phyloP scores from a whole-genome alignment of 2,113 vertebrate genomes.

The Rhipidura dahli region DNA sequence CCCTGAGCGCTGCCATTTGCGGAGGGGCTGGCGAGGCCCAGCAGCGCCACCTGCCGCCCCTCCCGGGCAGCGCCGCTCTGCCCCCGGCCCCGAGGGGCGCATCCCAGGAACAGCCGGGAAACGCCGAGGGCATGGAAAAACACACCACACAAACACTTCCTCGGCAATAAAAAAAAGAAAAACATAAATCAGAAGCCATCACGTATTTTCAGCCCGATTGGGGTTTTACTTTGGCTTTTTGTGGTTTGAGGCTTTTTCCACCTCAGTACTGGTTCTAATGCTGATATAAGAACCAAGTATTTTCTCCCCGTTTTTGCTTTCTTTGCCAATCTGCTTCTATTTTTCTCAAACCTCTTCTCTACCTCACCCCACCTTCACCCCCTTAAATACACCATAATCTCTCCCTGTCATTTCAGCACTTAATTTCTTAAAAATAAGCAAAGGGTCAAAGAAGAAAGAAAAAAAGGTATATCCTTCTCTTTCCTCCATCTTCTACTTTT shows the following conservation, averaged over 20 bases:
- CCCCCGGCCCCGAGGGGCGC: not conserved
- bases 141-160: too few species aligned
- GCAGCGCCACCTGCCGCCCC: not conserved
- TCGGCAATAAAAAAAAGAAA: too few species aligned
- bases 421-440: not conserved
- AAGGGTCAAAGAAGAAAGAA: not conserved
- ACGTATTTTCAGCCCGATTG: not conserved
- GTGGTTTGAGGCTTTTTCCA: not conserved
- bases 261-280: not conserved
- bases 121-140: not conserved
- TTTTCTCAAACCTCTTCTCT: not conserved
- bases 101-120: rapidly evolving
- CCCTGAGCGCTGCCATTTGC: not conserved
- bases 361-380: not conserved
- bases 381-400: not conserved
- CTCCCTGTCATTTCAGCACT: not conserved
- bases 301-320: not conserved
- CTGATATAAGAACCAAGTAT: not conserved
- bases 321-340: not conserved
- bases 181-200: not conserved
- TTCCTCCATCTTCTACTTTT: not conserved
- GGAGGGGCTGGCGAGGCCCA: not conserved
- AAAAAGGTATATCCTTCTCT: not conserved
- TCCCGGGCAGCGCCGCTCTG: not conserved
- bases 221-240: not conserved